phyloP scores from a whole-genome alignment of 2,113 vertebrate species.

The Erinaceus europaeus region DNA sequence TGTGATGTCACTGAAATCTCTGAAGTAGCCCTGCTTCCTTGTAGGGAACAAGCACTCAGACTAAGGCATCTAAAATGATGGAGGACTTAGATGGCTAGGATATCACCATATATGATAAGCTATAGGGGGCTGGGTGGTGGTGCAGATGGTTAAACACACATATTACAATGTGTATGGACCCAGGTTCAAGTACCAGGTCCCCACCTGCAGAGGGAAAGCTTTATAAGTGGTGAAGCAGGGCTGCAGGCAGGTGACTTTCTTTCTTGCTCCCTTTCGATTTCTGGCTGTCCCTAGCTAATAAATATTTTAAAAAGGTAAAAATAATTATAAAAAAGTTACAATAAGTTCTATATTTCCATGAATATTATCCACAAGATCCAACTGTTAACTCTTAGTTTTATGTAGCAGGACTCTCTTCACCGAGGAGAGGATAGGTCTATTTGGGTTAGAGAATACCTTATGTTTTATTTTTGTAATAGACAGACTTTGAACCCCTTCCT shows the following conservation, averaged over 20 bases:
- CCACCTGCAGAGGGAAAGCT: no score
- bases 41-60: neutral
- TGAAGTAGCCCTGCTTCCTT: neutral
- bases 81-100: neutral
- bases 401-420: neutral
- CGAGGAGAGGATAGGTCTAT: neutral
- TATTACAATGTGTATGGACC: no score
- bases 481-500: no score
- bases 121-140: no score
- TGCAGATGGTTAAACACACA: no score
- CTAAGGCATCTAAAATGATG: neutral
- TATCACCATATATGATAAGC: neutral
- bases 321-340: no score
- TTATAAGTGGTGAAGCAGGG: no score
- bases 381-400: neutral
- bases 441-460: neutral
- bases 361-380: neutral
- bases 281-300: no score
- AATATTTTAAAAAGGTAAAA: no score
- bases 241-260: no score
- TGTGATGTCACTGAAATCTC: constrained; percentile 2
- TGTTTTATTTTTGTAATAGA: neutral
- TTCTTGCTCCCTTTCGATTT: no score
- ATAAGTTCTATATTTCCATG: neutral
- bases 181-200: no score